Evolutionary conservation across 2,888 invertebrate species (phyloP), one percentile per base, ranked within the genome.

Genomic region (Aproaerema taeniolella): DNA sequence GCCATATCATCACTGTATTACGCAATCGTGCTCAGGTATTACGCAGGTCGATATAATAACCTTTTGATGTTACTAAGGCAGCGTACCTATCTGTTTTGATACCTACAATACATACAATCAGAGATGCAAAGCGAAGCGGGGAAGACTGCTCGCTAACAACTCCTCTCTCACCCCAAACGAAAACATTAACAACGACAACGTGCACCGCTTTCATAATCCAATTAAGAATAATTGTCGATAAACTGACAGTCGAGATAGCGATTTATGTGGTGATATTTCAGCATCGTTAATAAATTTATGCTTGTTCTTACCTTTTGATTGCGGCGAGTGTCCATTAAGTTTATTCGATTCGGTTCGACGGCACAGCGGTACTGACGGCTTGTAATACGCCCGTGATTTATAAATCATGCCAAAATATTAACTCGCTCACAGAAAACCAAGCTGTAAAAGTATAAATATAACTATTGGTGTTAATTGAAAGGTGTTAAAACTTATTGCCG

Each of bases 221-320:
- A 86, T 85, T 86, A 86, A 80, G 82, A 81, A 80, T 85, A 85
- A 85, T 85, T 80, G 82, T 83, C 85, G 83, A 79, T 83, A 82
- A 85, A 83, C 77, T 82, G 85, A 83, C 85, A 77, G 81, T 64
- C 67, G 55, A 67, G 72, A 78, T 81, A 72, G 73, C 80, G 79
- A 86, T 86, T 85, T 85, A 86, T 83, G 85, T 63, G 76, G 78
- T 75, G 83, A 86, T 86, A 86, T 86, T 85, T 86, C 75, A 83
- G 74, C 67, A 77, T 83, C 71, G 82, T 85, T 85, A 83, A 86
- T 86, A 86, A 86, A 85, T 81, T 82, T 76, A 80, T 82, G 78
- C 86, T 86, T 77, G 82, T 85, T 83, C 80, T 81, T 82, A 68
- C 71, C 67, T 73, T 80, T 80, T 80, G 77, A 82, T 83, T 81